phyloP scores from a whole-genome alignment of 2,797 vertebrate genomes.

The Taenioides sp. region DNA sequence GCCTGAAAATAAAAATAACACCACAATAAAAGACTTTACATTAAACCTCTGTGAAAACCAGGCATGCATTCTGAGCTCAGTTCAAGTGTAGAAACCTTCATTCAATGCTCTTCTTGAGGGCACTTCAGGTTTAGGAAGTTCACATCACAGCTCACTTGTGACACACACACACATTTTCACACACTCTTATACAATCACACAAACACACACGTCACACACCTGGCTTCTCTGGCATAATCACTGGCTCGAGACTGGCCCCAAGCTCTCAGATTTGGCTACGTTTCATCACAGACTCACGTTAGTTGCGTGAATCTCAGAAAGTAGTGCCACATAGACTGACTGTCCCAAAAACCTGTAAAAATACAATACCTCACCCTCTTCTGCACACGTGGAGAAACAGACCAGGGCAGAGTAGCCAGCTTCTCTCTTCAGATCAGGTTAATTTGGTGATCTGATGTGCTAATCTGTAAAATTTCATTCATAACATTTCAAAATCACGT shows the following conservation, averaged over 20 bases:
- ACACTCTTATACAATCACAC: not conserved
- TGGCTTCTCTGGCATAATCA: not conserved
- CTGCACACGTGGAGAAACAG: not conserved
- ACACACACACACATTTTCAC: not conserved
- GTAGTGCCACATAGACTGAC: not conserved
- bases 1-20: not conserved
- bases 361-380: not conserved
- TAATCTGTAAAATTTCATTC: not conserved
- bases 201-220: not conserved
- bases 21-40: not conserved
- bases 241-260: not conserved
- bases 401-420: not conserved
- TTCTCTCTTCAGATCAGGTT: not conserved
- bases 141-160: not conserved
- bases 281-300: constrained; percentile 6
- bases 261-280: constrained; percentile 2
- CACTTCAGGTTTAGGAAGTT: constrained; percentile 4
- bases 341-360: not conserved
- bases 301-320: constrained; percentile 1
- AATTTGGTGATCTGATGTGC: not conserved
- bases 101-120: not conserved
- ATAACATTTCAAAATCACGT: not conserved
- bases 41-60: not conserved
- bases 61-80: not conserved
- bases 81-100: constrained; percentile 12